Evolutionary conservation across 2,113 vertebrate species (phyloP), one percentile per base, ranked within the genome.

Genomic region (Pachypanchax playfairii): DNA sequence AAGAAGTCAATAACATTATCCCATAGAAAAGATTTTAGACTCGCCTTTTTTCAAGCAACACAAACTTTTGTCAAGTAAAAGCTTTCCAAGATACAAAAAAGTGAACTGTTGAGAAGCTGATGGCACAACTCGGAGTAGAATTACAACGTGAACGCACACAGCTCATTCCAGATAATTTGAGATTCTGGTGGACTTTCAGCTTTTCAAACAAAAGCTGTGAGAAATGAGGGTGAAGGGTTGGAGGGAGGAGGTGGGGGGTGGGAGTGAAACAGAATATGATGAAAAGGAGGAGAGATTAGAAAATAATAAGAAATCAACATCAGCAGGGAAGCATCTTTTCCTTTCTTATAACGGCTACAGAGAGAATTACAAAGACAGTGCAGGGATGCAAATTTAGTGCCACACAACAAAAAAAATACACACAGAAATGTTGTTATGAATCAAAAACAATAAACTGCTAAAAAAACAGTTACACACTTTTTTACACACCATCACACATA

Each of bases 51-150:
- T n/a, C n/a, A n/a, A n/a, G n/a, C n/a, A 29, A 29, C 4, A 38
- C 14, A 6, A 38, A 12, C 35, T 38, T 38, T 29, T 29, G 28
- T 29, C 28, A 7, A 38, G 35, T 15, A 7, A 15, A 38, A 38
- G 14, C 12, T 46, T 18, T 24, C 15, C n/a, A n/a, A 36, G 8
- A 39, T 24, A 36, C 13, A 50, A 18, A 25, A 35, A 43, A 56
- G 14, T 46, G 43, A 74, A 65, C 41, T 80, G 69, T 74, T 62
- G 77, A 35, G 18, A 49, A 47, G n/a, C 1, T 11, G 61, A 33
- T 46, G 54, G 9, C 28, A 9, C 1, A 7, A 9, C 14, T 52
- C n/a, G n/a, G n/a, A n/a, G n/a, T n/a, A n/a, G n/a, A n/a, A n/a
- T n/a, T n/a, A n/a, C 31, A 11, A 13, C 7, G 15, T 7, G 6